Percentiles rank a stretch among this genome's conserved stretches.
phyloP scores from a whole-genome alignment of 1,140 invertebrate genomes.

The Drosophila nebulosa region DNA sequence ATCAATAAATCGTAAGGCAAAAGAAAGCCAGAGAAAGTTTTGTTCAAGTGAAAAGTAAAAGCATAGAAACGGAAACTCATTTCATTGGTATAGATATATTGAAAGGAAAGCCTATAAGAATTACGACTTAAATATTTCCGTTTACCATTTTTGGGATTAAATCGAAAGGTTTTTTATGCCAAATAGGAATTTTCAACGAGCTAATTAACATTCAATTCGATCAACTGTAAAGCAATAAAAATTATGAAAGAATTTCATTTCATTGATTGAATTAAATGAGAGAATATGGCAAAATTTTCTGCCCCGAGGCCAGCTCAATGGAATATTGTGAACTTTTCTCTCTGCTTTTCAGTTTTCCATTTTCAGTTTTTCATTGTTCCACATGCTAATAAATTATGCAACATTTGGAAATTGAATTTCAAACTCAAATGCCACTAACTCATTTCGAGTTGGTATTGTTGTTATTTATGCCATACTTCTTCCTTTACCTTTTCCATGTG shows the following conservation, averaged over 20 bases:
- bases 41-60: background rate
- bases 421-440: constrained; percentile 63
- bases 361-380: constrained; percentile 10
- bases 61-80: background rate
- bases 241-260: background rate
- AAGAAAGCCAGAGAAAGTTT: background rate
- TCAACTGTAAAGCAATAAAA: background rate
- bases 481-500: constrained; percentile 2
- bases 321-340: background rate
- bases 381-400: constrained; percentile 71
- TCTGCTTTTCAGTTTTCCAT: background rate
- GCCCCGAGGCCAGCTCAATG: constrained; percentile 14
- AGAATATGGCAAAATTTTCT: constrained; percentile 12
- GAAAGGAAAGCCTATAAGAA: background rate
- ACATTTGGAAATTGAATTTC: constrained; percentile 71
- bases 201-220: background rate
- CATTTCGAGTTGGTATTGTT: constrained; percentile 55
- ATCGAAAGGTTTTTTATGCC: background rate
- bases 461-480: constrained; percentile 69
- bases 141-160: background rate
- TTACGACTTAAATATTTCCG: background rate
- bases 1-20: constrained; percentile 55
- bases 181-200: background rate
- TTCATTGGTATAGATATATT: background rate
- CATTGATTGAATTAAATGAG: background rate